Evolutionary conservation across 2,797 vertebrate genomes (phyloP), one percentile per base, ranked within the genome.

Genomic region (Sebastes matsubarae): DNA sequence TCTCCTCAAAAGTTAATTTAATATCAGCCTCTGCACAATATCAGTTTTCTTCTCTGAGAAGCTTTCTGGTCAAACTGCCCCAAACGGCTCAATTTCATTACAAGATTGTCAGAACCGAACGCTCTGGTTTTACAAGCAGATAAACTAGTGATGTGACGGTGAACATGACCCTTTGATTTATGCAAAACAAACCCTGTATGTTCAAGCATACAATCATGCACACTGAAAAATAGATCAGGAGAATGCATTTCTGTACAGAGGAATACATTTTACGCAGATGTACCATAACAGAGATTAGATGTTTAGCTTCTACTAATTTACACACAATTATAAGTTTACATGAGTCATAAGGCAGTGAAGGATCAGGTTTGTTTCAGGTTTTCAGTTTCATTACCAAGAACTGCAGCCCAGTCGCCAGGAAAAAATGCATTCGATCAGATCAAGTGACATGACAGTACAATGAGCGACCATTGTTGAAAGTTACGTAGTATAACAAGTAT

Each of bases 401-500:
- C 36, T 38, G 36, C 12, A 38, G 46, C 46, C 3, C 46, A 50
- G 46, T 50, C 0, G 6, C 18, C 7, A 20, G 46, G 46, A 50
- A 50, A 50, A 20, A 50, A 18, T 50, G 46, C 46, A 20, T 50
- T 50, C 16, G 16, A 46, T 46, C 42, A 46, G 42, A 50, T 18
- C 16, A 20, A 18, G 16, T 50, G 18, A 50, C 46, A 18, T n/a
- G n/a, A n/a, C n/a, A n/a, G 16, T 20, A 50, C 42, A 50, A 8
- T 18, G 46, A 50, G 46, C 18, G 46, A 50, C 16, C 16, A 20
- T 20, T 50, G 6, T 50, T 50, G 46, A 18, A 50, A 18, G 46
- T 2, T 50, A 50, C 16, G 0, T 1, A 0, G 42, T 50, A 0
- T 20, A 50, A 46, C 16, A 18, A 46, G 42, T 46, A 18, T 46